A percentile compares a stretch with the other conserved stretches of the same genome.
Conservation (phyloP, 2,113 vertebrate genomes). For the Hepsetus odoe region DNA sequence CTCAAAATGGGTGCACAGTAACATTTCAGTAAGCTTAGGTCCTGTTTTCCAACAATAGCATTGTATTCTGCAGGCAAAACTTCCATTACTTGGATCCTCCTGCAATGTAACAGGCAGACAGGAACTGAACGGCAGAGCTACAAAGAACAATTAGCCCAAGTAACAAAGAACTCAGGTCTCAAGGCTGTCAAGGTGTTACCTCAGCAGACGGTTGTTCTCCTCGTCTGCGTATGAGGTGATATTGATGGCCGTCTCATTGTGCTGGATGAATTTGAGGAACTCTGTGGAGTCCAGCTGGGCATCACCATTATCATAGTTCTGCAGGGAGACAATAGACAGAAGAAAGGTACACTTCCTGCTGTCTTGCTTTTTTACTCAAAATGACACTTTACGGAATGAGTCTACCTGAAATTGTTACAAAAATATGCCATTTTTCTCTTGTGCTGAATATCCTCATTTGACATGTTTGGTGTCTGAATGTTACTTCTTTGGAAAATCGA, state of each 20-base stretch:
- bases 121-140: background rate
- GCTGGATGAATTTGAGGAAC: slow-evolving; percentile 89
- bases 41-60: too few relatives aligned
- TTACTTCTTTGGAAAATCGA: too few relatives aligned
- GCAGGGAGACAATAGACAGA: background rate
- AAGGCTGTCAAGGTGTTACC: slow-evolving; percentile 73
- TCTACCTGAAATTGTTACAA: too few relatives aligned
- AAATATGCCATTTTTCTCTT: too few relatives aligned
- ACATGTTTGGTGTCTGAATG: too few relatives aligned
- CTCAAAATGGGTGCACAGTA: too few relatives aligned
- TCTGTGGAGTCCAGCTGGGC: slow-evolving; percentile 85
- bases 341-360: background rate
- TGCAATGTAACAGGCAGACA: background rate
- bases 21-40: too few relatives aligned
- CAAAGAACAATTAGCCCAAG: background rate
- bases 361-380: background rate
- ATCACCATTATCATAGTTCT: slow-evolving; percentile 86
- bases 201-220: slow-evolving; percentile 86
- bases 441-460: too few relatives aligned
- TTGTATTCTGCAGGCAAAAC: too few relatives aligned
- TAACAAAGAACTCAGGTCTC: background rate
- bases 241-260: slow-evolving; percentile 87
- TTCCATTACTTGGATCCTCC: too few relatives aligned
- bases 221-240: slow-evolving; percentile 81
- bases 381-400: too few relatives aligned